A percentile compares a stretch with the other conserved stretches of the same genome.
Conservation (phyloP, 2,888 invertebrate genomes). For the Busseola fusca region DNA sequence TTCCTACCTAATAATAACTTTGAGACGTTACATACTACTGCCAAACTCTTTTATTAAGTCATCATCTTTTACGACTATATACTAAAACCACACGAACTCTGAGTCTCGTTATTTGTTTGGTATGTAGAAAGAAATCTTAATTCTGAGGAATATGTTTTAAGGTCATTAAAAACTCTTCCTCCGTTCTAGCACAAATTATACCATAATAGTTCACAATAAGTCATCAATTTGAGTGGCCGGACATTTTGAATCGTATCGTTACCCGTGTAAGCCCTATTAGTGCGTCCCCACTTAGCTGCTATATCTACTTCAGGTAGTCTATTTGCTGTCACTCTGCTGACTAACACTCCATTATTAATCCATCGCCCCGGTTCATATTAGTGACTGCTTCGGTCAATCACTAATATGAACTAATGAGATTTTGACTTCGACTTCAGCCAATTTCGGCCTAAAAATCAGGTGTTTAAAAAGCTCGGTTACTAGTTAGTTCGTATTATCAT, state of each 20-base stretch:
- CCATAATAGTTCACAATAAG: conserved; percentile 6
- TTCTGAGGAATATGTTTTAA: neutral
- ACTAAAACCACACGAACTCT: too few relatives aligned
- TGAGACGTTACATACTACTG: neutral
- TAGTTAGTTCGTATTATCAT: conserved; percentile 17
- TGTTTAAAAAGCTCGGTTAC: neutral
- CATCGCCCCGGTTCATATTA: conserved; percentile 21
- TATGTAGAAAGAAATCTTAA: neutral
- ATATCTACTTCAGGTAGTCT: neutral
- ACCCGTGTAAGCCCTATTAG: conserved; percentile 12
- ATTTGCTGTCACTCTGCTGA: conserved; percentile 13
- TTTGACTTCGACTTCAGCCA: neutral
- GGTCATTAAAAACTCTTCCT: too few relatives aligned
- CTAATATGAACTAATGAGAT: too few relatives aligned
- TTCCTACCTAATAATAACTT: neutral
- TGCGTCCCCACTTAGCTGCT: conserved; percentile 4
- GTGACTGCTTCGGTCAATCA: neutral
- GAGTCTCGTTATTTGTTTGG: too few relatives aligned
- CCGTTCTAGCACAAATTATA: neutral
- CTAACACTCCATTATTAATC: conserved; percentile 27
- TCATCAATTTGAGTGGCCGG: conserved; percentile 13
- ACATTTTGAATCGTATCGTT: conserved; percentile 1
- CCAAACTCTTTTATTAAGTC: neutral
- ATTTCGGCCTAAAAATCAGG: neutral
- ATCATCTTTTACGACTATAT: neutral